A percentile compares a stretch with the other conserved stretches of the same genome.
These are phyloP conservation scores for Apus apus DNA, from an alignment of 2,113 vertebrate species.

Conservation along the genomic window DNA sequence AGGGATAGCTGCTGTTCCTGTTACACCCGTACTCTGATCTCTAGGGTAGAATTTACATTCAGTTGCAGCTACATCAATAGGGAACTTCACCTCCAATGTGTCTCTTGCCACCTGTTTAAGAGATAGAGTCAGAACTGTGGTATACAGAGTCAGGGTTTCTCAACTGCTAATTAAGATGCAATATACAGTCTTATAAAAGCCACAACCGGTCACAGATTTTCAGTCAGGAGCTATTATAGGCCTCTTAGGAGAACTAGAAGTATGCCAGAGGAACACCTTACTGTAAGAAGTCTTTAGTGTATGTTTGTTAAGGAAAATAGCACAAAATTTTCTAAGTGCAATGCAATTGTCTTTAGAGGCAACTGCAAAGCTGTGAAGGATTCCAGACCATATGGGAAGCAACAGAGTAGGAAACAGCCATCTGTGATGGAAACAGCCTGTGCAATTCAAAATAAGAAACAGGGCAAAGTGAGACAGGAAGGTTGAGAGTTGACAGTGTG, in stretches of 20 bases:
- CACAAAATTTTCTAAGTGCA: not conserved
- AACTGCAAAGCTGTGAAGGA: not conserved
- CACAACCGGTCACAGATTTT: not conserved
- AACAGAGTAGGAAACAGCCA: not conserved
- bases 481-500: not conserved
- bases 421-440: not conserved
- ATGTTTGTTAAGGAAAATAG: slow-evolving; percentile 8
- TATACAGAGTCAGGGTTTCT: not conserved
- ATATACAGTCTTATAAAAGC: not conserved
- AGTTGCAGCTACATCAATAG: not conserved
- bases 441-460: not conserved
- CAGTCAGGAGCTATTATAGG: not conserved
- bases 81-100: not conserved
- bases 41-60: not conserved
- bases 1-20: not conserved
- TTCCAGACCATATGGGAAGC: slow-evolving; percentile 25
- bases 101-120: not conserved
- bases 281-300: not conserved
- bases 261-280: not conserved
- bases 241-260: not conserved
- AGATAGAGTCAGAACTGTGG: not conserved
- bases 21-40: not conserved
- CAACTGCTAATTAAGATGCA: not conserved
- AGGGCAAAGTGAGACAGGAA: not conserved
- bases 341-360: not conserved